A percentile compares a stretch with the other conserved stretches of the same genome.
Conservation (phyloP, 2,888 invertebrate genomes). For the Neuroscelio doddi region DNA sequence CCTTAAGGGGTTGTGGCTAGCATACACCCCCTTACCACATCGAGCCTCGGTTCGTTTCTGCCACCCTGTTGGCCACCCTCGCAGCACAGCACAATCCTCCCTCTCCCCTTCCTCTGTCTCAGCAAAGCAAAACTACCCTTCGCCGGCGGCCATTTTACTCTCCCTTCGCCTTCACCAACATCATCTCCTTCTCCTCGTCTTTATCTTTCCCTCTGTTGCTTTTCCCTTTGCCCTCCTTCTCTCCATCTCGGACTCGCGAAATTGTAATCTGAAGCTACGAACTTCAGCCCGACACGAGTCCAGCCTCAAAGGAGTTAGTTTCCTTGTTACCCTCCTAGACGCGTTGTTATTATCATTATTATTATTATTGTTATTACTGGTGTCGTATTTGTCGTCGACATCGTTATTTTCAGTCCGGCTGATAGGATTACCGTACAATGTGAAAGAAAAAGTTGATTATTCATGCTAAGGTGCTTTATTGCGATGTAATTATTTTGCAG, state of each 20-base stretch:
- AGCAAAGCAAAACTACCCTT: slow-evolving; percentile 67
- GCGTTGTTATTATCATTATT: slow-evolving; percentile 5
- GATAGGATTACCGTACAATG: slow-evolving; percentile 4
- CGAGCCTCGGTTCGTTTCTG: slow-evolving; percentile 56
- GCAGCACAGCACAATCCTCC: slow-evolving; percentile 40
- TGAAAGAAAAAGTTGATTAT: background rate
- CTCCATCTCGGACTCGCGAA: slow-evolving; percentile 62
- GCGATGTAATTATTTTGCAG: background rate
- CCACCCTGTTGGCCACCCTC: slow-evolving; percentile 66
- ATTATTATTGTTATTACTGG: slow-evolving; percentile 1
- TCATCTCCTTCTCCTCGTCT: slow-evolving; percentile 46
- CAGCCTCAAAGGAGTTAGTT: slow-evolving; percentile 61
- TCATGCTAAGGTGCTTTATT: background rate
- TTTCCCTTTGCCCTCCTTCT: slow-evolving; percentile 20
- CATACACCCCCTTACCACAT: slow-evolving; percentile 59
- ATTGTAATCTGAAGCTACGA: slow-evolving; percentile 68
- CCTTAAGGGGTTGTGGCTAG: slow-evolving; percentile 73
- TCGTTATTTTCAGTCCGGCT: slow-evolving; percentile 3
- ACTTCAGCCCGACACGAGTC: slow-evolving; percentile 58
- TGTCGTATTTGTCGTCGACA: background rate
- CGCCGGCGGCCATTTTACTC: slow-evolving; percentile 72
- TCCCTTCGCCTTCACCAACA: slow-evolving; percentile 54
- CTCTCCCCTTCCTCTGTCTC: slow-evolving; percentile 8
- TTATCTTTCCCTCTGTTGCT: slow-evolving; percentile 24
- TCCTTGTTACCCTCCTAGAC: slow-evolving; percentile 33